Evolutionary conservation across 1,140 invertebrate species (phyloP), one percentile per base, ranked within the genome.

Genomic region (Drosophila cardini): DNA sequence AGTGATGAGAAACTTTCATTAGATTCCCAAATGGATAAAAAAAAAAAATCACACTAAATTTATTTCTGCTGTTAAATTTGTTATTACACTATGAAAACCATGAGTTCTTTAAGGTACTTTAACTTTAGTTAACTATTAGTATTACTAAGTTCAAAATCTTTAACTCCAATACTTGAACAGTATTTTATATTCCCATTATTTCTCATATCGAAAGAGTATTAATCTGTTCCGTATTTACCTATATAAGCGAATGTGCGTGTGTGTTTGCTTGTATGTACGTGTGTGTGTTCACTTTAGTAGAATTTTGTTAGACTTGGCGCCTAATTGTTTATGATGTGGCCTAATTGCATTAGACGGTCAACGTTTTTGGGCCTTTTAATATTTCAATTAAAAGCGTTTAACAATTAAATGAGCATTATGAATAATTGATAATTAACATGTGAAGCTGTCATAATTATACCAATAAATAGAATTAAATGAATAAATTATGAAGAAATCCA

Each of bases 291-390:
- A 9, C 6, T 3, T 26, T 26, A 5, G 3, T 36, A 48, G 55
- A 53, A 26, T 70, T 74, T 55, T 16, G 64, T 43, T 32, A 10
- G 48, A 58, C 43, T 78, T 78, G 82, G 83, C 82, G 83, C 71
- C 78, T 72, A 82, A 87, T 87, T 82, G 78, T 87, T 87, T 87
- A 86, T 76, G 76, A 60, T 55, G 53, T 48, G 43, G 34, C 43
- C 71, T 79, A 86, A 86, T 87, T 86, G 83, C 68, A 65, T 72
- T 82, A 40, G 43, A 87, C 61, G 71, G 62, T 58, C 10, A 16
- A 15, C 21, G 21, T 40, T 80, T 55, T 61, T 61, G 46, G 32
- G 13, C 11, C 16, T 60, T 69, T 81, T 55, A 58, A 75, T 64
- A 81, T 52, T 42, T 50, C 10, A 38, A 43, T 67, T 73, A 50